A percentile compares a stretch with the other conserved stretches of the same genome.
Evolutionary conservation across 2,888 invertebrate genomes (phyloP).

Genomic region (Tiphia femorata): DNA sequence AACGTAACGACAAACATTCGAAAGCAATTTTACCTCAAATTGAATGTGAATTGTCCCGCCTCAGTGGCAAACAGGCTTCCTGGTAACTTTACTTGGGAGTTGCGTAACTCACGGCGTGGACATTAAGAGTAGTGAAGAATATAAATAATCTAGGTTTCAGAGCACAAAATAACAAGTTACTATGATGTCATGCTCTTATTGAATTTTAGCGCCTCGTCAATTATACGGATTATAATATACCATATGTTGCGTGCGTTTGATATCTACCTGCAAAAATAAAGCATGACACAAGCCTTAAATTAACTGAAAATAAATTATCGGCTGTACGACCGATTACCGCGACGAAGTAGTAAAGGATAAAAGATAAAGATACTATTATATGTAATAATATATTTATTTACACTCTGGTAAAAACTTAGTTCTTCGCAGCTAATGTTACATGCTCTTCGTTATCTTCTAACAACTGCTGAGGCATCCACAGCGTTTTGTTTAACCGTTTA

Average conservation of each 20-base stretch:
- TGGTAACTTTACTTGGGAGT: slow-evolving; percentile 57
- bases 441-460: slow-evolving; percentile 32
- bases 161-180: no score
- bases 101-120: slow-evolving; percentile 36
- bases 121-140: background rate
- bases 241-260: no score
- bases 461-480: slow-evolving; percentile 54
- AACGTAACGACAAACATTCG: slow-evolving; percentile 12
- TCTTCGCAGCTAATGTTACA: slow-evolving; percentile 2
- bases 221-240: no score
- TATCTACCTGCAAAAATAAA: no score
- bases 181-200: no score
- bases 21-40: slow-evolving; percentile 55
- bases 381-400: slow-evolving; percentile 18
- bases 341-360: no score
- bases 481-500: slow-evolving; percentile 72
- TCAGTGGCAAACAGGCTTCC: slow-evolving; percentile 58
- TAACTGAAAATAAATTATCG: background rate
- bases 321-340: background rate
- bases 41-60: slow-evolving; percentile 55
- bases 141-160: background rate
- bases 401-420: slow-evolving; percentile 15
- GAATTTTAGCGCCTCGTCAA: no score
- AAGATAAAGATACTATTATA: background rate
- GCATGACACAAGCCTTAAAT: no score